These are phyloP conservation scores for Caenorhabditis latens DNA, from an alignment of 1,140 invertebrate species.

Conservation along the genomic window DNA sequence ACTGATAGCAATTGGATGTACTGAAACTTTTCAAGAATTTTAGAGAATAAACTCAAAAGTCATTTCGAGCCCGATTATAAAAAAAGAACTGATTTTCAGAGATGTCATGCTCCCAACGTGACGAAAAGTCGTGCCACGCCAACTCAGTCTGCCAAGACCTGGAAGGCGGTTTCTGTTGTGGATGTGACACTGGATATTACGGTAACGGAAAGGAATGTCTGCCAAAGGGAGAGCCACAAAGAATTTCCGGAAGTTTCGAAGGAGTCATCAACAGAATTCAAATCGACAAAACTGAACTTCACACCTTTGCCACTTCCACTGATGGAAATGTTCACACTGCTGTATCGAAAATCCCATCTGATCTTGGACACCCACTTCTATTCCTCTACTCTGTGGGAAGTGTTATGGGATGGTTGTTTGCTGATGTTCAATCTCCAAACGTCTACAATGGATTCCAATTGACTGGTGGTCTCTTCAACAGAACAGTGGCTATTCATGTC, in stretches of 20 bases:
- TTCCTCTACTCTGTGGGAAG: constrained; percentile 85
- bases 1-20: background rate
- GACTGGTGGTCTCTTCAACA: constrained; percentile 69
- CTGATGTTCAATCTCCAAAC: constrained; percentile 80
- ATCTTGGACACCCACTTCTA: constrained; percentile 86
- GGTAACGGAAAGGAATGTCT: constrained; percentile 92
- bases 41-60: background rate
- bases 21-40: background rate
- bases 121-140: constrained; percentile 84
- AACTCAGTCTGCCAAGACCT: constrained; percentile 88
- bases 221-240: constrained; percentile 85
- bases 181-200: constrained; percentile 85
- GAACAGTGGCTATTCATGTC: constrained; percentile 66
- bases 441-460: constrained; percentile 67
- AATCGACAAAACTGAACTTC: constrained; percentile 86
- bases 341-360: constrained; percentile 83
- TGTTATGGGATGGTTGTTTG: constrained; percentile 91
- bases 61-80: too few relatives aligned
- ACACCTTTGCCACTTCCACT: constrained; percentile 89
- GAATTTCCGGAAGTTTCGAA: constrained; percentile 88
- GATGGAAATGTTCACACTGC: constrained; percentile 92
- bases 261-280: constrained; percentile 85
- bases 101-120: constrained; percentile 80
- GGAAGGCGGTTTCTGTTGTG: constrained; percentile 88
- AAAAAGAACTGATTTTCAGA: constrained; percentile 40